phyloP scores from a whole-genome alignment of 2,113 vertebrate genomes.

The Apodemus sylvaticus region DNA sequence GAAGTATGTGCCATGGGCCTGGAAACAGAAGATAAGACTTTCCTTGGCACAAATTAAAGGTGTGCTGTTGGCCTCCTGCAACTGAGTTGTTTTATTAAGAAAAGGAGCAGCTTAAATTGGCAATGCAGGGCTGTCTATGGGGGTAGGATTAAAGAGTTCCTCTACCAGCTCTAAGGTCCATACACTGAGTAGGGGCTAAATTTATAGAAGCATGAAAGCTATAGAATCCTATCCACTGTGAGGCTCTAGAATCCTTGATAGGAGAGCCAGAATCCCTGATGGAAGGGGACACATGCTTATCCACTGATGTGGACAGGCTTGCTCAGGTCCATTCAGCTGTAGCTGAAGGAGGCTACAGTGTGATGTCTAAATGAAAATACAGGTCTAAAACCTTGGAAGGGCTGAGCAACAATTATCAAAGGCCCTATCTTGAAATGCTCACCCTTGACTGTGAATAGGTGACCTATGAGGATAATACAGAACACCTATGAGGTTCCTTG shows the following conservation, averaged over 20 bases:
- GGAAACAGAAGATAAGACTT: constrained; percentile 79
- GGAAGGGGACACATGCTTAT: neutral
- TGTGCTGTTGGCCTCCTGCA: constrained; percentile 31
- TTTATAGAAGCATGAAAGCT: neutral
- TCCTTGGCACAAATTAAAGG: constrained; percentile 75
- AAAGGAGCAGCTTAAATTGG: neutral
- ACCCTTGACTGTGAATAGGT: neutral
- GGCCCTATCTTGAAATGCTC: neutral
- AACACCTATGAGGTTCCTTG: no score
- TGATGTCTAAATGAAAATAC: neutral
- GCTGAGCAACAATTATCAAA: neutral
- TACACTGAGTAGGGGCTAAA: neutral
- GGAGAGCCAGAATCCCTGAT: neutral
- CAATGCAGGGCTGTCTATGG: constrained; percentile 31
- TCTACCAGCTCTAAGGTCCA: neutral
- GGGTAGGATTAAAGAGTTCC: neutral
- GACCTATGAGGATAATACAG: neutral
- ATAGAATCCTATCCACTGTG: neutral
- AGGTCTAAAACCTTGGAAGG: neutral
- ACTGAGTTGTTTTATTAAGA: constrained; percentile 63
- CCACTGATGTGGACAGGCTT: neutral
- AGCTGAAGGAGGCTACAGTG: neutral
- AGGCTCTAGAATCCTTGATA: neutral
- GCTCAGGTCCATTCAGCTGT: neutral
- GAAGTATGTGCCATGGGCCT: constrained; percentile 71